Evolutionary conservation across 2,888 invertebrate genomes (phyloP).

Genomic region (Meta bourneti): DNA sequence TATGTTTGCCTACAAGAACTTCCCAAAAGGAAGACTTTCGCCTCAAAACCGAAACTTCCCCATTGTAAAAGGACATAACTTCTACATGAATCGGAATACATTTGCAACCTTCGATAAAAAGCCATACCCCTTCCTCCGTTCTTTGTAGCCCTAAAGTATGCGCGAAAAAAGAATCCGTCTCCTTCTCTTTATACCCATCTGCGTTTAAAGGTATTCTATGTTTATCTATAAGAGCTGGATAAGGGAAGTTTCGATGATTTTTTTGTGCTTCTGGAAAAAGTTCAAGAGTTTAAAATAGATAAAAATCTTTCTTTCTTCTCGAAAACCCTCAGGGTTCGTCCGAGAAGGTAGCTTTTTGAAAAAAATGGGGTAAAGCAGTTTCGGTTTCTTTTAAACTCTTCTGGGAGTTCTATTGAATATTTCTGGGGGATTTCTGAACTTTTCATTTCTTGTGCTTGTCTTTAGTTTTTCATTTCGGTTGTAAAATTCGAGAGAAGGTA

Average conservation of each 20-base stretch:
- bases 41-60: not conserved
- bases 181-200: constrained; percentile 7
- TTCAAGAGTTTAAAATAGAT: constrained; percentile 21
- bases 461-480: not conserved
- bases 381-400: constrained; percentile 7
- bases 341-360: not conserved
- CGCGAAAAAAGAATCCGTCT: not conserved
- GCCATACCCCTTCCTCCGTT: not conserved
- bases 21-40: not conserved
- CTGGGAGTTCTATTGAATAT: constrained; percentile 29
- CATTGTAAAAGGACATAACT: not conserved
- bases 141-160: not conserved
- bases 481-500: not conserved
- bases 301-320: constrained; percentile 13
- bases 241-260: not conserved
- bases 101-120: not conserved
- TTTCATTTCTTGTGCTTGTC: not conserved
- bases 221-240: constrained; percentile 20
- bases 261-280: constrained; percentile 1
- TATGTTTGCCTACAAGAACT: not conserved
- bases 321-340: not conserved
- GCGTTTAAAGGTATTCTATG: constrained; percentile 11
- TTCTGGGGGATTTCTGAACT: constrained; percentile 16
- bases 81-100: not conserved
- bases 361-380: constrained; percentile 1